phyloP scores from a whole-genome alignment of 2,888 invertebrate species.

The Eurytoma adleriae region DNA sequence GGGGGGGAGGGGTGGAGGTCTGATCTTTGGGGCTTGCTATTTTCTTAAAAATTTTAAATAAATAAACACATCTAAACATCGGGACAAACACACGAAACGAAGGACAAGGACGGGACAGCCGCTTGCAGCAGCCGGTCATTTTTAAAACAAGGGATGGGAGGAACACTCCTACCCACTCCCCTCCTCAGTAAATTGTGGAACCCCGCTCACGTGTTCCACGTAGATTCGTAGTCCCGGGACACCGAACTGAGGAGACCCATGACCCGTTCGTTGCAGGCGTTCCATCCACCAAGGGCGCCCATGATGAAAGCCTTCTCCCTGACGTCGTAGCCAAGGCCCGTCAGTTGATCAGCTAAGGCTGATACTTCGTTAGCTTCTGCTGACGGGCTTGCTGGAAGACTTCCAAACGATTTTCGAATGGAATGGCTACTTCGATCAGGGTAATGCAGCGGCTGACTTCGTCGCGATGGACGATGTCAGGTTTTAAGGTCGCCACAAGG shows the following conservation, averaged over 20 bases:
- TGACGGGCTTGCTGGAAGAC: constrained; percentile 61
- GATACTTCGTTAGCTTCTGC: constrained; percentile 62
- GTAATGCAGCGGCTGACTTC: constrained; percentile 56
- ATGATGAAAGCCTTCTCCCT: constrained; percentile 54
- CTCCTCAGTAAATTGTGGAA: constrained; percentile 56
- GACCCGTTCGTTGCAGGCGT: constrained; percentile 29
- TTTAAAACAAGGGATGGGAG: no score
- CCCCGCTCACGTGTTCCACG: constrained; percentile 67
- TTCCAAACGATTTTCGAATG: constrained; percentile 65
- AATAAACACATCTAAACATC: no score
- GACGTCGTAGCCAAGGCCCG: constrained; percentile 47
- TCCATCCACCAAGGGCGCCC: constrained; percentile 55
- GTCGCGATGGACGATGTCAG: constrained; percentile 59
- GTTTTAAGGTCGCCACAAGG: constrained; percentile 49
- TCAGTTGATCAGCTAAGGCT: constrained; percentile 59
- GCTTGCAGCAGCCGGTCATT: no score
- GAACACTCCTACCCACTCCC: no score
- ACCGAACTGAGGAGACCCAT: constrained; percentile 55
- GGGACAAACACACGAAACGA: no score
- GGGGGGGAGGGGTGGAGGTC: no score
- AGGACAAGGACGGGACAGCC: no score
- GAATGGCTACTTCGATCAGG: constrained; percentile 67
- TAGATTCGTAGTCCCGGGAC: constrained; percentile 69
- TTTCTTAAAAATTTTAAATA: no score
- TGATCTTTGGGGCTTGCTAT: no score